Evolutionary conservation across 2,113 vertebrate species (phyloP).

Genomic region (Pachyramphus minor): DNA sequence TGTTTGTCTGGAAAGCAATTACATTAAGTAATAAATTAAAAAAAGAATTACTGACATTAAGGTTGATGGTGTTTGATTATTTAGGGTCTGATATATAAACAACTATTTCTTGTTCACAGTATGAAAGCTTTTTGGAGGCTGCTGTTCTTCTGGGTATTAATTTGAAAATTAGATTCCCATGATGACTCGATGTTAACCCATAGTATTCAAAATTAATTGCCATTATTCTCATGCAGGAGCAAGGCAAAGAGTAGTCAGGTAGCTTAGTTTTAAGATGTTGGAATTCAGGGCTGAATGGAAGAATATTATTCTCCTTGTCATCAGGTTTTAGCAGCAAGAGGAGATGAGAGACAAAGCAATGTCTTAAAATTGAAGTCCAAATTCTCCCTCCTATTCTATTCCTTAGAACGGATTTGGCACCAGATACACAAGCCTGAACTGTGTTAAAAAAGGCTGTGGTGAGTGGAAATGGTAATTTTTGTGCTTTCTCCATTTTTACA

Average conservation of each 20-base stretch:
- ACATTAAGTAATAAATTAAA: background rate
- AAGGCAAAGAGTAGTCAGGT: background rate
- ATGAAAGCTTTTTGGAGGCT: background rate
- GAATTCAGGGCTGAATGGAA: background rate
- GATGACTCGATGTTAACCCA: background rate
- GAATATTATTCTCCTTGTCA: background rate
- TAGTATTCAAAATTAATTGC: background rate
- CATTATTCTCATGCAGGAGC: background rate
- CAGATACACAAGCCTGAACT: background rate
- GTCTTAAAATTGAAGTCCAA: background rate
- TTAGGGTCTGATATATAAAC: background rate
- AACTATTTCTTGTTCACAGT: background rate
- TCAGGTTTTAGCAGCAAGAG: background rate
- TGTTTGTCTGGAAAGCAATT: background rate
- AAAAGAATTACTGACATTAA: background rate
- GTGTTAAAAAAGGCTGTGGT: background rate
- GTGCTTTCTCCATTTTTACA: background rate
- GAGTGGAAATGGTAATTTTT: slow-evolving; percentile 3
- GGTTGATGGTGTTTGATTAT: background rate
- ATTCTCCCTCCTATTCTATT: background rate
- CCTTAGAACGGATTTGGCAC: background rate
- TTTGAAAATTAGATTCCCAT: background rate
- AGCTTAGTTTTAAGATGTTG: background rate
- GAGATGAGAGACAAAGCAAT: background rate
- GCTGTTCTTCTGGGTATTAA: background rate